Conservation (phyloP, 2,888 invertebrate genomes). For the Candidula unifasciata region DNA sequence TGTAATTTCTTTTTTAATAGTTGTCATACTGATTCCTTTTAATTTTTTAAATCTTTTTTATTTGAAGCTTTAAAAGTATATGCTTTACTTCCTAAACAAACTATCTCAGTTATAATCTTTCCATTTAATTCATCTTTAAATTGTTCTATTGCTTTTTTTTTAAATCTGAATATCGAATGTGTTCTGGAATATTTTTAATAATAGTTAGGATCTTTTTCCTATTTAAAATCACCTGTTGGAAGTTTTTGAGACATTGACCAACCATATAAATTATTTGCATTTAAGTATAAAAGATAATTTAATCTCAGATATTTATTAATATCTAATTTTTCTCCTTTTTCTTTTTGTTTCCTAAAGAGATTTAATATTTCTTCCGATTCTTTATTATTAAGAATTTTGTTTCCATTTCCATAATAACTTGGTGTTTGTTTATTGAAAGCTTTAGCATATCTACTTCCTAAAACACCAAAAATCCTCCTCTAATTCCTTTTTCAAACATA, state of each 20-base stretch:
- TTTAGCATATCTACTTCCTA: slow-evolving; percentile 25
- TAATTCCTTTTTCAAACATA: slow-evolving; percentile 24
- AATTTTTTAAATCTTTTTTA: slow-evolving; percentile 4
- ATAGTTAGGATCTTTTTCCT: slow-evolving; percentile 27
- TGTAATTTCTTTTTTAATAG: no score
- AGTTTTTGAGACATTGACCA: slow-evolving; percentile 48
- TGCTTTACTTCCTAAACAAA: slow-evolving; percentile 47
- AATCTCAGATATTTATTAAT: not conserved
- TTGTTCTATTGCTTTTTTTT: slow-evolving; percentile 18
- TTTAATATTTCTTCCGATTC: slow-evolving; percentile 7
- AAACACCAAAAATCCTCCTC: slow-evolving; percentile 12
- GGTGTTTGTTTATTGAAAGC: slow-evolving; percentile 13
- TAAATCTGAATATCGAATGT: slow-evolving; percentile 45
- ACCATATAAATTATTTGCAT: slow-evolving; percentile 14
- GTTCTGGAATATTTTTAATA: slow-evolving; percentile 45
- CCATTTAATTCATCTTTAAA: slow-evolving; percentile 17
- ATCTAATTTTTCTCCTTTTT: not conserved
- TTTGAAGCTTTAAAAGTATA: slow-evolving; percentile 21
- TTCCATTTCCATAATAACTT: slow-evolving; percentile 7
- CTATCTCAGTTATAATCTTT: slow-evolving; percentile 22
- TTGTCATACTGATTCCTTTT: slow-evolving; percentile 4
- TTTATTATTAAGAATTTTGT: not conserved
- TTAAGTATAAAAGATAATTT: not conserved
- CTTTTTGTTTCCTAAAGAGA: slow-evolving; percentile 1
- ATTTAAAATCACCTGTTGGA: slow-evolving; percentile 46